Evolutionary conservation across 2,113 vertebrate species (phyloP).

Genomic region (Ophiodon elongatus): DNA sequence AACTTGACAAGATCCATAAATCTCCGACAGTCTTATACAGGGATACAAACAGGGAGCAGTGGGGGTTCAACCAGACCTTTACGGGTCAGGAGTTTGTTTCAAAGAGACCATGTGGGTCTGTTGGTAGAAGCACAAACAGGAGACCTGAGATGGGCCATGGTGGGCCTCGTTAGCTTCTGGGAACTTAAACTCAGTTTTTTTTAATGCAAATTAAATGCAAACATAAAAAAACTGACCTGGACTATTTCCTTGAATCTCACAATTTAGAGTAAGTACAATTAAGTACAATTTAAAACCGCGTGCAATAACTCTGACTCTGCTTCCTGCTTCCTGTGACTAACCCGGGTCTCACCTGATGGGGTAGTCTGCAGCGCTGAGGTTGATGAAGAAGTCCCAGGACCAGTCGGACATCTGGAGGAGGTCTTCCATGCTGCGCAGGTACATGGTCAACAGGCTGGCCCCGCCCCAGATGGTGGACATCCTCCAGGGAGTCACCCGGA

Average conservation of each 20-base stretch:
- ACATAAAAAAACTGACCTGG: neutral
- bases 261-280: no score
- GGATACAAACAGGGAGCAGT: neutral
- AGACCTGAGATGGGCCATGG: neutral
- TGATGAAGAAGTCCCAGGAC: conserved; percentile 99
- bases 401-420: conserved; percentile 94
- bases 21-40: neutral
- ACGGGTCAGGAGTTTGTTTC: neutral
- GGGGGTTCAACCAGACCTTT: neutral
- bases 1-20: neutral
- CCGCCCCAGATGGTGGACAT: conserved; percentile 99
- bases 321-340: neutral
- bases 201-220: neutral
- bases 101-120: neutral
- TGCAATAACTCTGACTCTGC: neutral
- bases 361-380: conserved; percentile 97
- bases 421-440: conserved; percentile 95
- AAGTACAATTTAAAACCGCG: neutral
- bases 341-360: conserved; percentile 90
- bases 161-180: neutral
- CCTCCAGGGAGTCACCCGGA: conserved; percentile 94
- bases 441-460: conserved; percentile 94
- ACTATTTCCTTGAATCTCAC: neutral
- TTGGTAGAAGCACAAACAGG: neutral
- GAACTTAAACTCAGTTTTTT: neutral